Base-by-base conservation (phyloP, 2,113 vertebrate species). In the Myotis brandtii region DNA sequence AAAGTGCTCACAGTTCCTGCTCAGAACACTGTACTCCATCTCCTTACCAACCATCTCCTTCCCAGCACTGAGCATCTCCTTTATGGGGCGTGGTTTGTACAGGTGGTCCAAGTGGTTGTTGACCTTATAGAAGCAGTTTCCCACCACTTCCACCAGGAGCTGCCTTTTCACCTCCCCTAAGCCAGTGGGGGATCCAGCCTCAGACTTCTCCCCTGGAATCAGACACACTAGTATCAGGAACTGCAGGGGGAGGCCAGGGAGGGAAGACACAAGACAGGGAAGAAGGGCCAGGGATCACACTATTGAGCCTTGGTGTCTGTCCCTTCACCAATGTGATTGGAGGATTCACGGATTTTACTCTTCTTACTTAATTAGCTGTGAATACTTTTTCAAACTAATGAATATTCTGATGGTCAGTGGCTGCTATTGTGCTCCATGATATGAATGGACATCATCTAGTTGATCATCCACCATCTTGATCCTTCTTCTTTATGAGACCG, bases 81-180 rank as follows among this genome's bases (percentile, higher is more conserved):
- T 1, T 16, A 91, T 46, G 0, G 95, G 66, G 0, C 48, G 98
- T 0, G 99, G 98, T 4, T 90, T 6, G 11, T 98, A 98, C 37
- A 97, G 64, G 0, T 96, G 0, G 18, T 99, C 99, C 86, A 98
- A 96, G 21, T 75, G 43, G 87, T 99, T 99, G 97, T 99, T 99
- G 91, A 99, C 94, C 6, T 3, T 1, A 97, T 98, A 99, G 17
- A 13, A 0, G 50, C 98, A 8, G 0, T 6, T 93, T 72, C 97
- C 98, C 11, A 97, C 97, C 37, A 99, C 97, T 0, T 98, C 82
- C 96, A 94, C 95, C 85, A 99, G 97, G 62, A 56, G 89, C 40
- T 99, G 98, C 89, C 67, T 98, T 97, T 98, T 98, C 81, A 99
- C 98, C 1, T 95, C 0, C 0, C 98, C 98, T 48, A 98, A 97